Base-by-base conservation (phyloP, 1,140 invertebrate species). In the Drosophila kohkoa region DNA sequence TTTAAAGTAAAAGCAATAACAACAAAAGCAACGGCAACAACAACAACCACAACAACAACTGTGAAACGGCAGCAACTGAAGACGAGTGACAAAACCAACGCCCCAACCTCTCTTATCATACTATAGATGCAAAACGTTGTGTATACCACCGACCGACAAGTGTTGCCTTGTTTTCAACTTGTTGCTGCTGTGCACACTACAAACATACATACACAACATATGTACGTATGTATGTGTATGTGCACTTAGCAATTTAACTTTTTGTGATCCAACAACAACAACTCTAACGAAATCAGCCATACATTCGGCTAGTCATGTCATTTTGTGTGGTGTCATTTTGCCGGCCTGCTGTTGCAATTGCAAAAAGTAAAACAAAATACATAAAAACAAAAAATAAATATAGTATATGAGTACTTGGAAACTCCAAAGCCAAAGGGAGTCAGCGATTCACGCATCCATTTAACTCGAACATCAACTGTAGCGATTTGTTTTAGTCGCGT, bases 61-160 rank as follows among this genome's bases (percentile, higher is more conserved):
- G 5, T 2, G 7, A 32, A 38, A 48, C 32, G 41, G 8, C 25
- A 45, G 59, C 51, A 20, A 64, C 60, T 43, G 64, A 64, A 69
- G 78, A 79, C 77, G 71, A 75, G 82, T 86, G 82, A 73, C 71
- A 57, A 87, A 32, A 69, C 79, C 82, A 87, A 86, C 82, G 83
- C 82, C 72, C 72, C 64, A 57, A 28, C 32, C 51, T 28, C 67
- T 64, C 72, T 62, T 62, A 69, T 75, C 72, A 73, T n/a, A 32
- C 32, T 7, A 8, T 32, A 58, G 49, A 69, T 43, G 57, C 72
- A 74, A 62, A 68, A 54, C 48, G 38, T 30, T 51, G 43, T 35
- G 20, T 25, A 20, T 28, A 38, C 16, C 25, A 63, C 15, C 59
- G 30, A 49, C 28, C 35, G 51, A 45, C 45, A 38, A 48, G 20